Evolutionary conservation across 1,140 invertebrate genomes (phyloP).

Genomic region (Pachyrhynchus sulphureomaculatus): DNA sequence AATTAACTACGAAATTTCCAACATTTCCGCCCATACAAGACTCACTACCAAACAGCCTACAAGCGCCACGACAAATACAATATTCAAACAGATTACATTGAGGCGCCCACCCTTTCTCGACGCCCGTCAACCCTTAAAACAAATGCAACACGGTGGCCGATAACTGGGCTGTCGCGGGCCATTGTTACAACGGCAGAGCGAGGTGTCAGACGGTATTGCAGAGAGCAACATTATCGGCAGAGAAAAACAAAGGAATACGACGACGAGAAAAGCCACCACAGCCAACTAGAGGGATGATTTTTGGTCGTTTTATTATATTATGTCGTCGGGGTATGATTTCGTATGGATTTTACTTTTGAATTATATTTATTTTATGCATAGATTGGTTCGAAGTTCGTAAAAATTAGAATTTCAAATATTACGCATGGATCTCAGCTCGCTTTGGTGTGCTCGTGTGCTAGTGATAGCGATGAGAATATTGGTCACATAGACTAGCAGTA

Average conservation of each 20-base stretch:
- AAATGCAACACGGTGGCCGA: conserved; percentile 22
- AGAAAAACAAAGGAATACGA: conserved; percentile 17
- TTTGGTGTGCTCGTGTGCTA: too few relatives aligned
- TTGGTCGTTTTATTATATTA: background rate
- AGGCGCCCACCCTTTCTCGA: background rate
- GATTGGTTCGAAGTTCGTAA: too few relatives aligned
- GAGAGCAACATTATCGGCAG: conserved; percentile 11
- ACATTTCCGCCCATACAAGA: background rate
- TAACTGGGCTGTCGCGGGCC: conserved; percentile 9
- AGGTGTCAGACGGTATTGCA: conserved; percentile 20
- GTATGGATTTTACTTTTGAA: too few relatives aligned
- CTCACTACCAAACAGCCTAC: background rate
- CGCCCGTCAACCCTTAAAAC: background rate
- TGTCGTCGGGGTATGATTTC: too few relatives aligned
- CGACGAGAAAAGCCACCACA: conserved; percentile 10
- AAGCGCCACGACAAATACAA: conserved; percentile 16
- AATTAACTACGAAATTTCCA: background rate
- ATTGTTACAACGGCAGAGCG: conserved; percentile 5
- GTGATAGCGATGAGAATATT: too few relatives aligned
- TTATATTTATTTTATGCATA: too few relatives aligned
- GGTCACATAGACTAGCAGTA: too few relatives aligned
- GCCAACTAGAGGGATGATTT: background rate
- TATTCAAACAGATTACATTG: conserved; percentile 24
- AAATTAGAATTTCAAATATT: too few relatives aligned
- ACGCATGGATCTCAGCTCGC: too few relatives aligned